These are phyloP conservation scores for Cryptomyrus ogoouensis DNA, from an alignment of 2,113 vertebrate species.

Conservation along the genomic window DNA sequence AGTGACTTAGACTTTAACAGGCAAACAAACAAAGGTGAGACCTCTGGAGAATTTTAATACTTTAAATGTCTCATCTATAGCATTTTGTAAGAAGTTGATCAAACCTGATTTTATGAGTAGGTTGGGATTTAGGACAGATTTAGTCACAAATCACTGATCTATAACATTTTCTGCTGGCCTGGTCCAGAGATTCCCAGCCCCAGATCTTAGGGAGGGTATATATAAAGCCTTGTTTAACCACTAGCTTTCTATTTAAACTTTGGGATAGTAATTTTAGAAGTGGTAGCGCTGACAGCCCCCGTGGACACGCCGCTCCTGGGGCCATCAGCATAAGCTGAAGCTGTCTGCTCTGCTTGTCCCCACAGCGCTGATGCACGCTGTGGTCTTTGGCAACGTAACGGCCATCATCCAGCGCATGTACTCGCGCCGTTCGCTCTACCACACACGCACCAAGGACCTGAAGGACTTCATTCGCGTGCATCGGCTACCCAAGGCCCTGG, in stretches of 20 bases:
- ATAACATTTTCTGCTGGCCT: neutral
- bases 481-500: conserved; percentile 42
- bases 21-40: neutral
- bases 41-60: neutral
- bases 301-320: neutral
- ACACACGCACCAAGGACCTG: conserved; percentile 47
- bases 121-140: neutral
- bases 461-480: conserved; percentile 49
- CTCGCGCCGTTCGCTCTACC: conserved; percentile 43
- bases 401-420: conserved; percentile 50
- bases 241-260: neutral
- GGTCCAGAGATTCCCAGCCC: neutral
- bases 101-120: neutral
- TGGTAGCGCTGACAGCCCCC: neutral
- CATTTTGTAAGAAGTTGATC: neutral
- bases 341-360: neutral
- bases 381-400: conserved; percentile 47
- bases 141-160: neutral
- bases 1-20: neutral
- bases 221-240: neutral
- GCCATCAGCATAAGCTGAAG: neutral
- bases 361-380: conserved; percentile 45
- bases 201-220: neutral
- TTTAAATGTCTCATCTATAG: neutral
- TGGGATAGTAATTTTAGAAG: neutral